Evolutionary conservation across 2,113 vertebrate species (phyloP), one percentile per base, ranked within the genome.

Genomic region (Coregonus clupeaformis): DNA sequence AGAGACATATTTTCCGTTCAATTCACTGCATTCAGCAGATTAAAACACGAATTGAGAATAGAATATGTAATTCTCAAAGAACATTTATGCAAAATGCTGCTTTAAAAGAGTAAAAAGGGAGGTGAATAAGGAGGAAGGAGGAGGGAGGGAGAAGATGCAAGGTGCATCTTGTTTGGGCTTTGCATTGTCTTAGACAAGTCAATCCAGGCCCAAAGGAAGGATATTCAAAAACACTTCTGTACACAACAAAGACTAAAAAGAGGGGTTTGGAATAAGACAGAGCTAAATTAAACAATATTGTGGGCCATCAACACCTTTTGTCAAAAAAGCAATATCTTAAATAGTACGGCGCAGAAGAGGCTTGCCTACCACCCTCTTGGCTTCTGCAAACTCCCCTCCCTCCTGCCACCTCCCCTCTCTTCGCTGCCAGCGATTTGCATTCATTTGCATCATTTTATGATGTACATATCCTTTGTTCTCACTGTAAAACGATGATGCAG

Each of bases 391-490:
- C 72, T 57, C 75, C 73, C 74, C 82, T 77, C 78, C 66, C 42
- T 45, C 42, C 42, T 45, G 72, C 86, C 78, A 80, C 87, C 89
- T 83, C 79, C 85, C 86, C 83, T 84, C 90, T 93, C 82, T 71
- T 90, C 79, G 88, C 92, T 93, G 92, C 90, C 90, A 89, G 90
- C 94, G 90, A 95, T 96, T 96, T 95, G 89, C 93, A 91, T 93
- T 91, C 85, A 96, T 95, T 95, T 96, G 91, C 94, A 95, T 94
- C 82, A 86, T 86, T 91, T 94, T 89, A 91, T 92, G 90, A 93
- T 92, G 90, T 88, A 92, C 89, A 90, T 81, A 87, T 91, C 89
- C 94, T 95, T 97, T 96, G 94, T 96, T 96, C 93, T 93, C 90
- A 85, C 85, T 89, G 89, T 81, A 94, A 4, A 2, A 79, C 91